Conservation (phyloP, 2,888 invertebrate genomes). For the Eretmocerus hayati region DNA sequence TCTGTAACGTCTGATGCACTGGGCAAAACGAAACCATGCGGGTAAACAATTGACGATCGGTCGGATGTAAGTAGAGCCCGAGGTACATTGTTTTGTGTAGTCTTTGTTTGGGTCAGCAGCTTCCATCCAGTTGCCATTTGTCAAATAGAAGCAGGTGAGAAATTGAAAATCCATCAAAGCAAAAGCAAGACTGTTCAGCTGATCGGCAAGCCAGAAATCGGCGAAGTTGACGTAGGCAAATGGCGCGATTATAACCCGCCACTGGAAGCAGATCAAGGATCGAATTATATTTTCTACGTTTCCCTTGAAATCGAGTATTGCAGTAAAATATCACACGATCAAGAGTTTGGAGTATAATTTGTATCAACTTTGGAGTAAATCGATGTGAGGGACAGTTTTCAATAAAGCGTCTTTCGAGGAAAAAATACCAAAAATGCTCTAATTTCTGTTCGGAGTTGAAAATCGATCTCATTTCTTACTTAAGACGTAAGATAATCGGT, state of each 20-base stretch:
- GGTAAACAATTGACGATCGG: constrained; percentile 87
- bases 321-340: too few relatives aligned
- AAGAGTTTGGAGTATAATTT: too few relatives aligned
- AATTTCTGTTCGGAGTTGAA: too few relatives aligned
- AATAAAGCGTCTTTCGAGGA: too few relatives aligned
- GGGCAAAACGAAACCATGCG: constrained; percentile 96
- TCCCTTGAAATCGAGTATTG: too few relatives aligned
- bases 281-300: too few relatives aligned
- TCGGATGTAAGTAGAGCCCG: constrained; percentile 67
- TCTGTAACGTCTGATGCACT: constrained; percentile 89
- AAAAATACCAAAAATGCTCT: too few relatives aligned
- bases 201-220: constrained; percentile 98
- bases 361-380: too few relatives aligned
- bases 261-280: constrained; percentile 50
- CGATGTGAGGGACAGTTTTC: too few relatives aligned
- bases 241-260: constrained; percentile 79
- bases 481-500: too few relatives aligned
- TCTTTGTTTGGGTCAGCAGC: too few relatives aligned
- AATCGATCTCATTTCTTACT: too few relatives aligned
- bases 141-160: constrained; percentile 84
- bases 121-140: constrained; percentile 66
- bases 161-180: constrained; percentile 92
- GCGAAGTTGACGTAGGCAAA: constrained; percentile 92
- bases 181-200: constrained; percentile 85
- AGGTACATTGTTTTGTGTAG: constrained; percentile 62